A percentile compares a stretch with the other conserved stretches of the same genome.
Conservation (phyloP, 2,113 vertebrate species). For the Sinocyclocheilus maitianheensis region DNA sequence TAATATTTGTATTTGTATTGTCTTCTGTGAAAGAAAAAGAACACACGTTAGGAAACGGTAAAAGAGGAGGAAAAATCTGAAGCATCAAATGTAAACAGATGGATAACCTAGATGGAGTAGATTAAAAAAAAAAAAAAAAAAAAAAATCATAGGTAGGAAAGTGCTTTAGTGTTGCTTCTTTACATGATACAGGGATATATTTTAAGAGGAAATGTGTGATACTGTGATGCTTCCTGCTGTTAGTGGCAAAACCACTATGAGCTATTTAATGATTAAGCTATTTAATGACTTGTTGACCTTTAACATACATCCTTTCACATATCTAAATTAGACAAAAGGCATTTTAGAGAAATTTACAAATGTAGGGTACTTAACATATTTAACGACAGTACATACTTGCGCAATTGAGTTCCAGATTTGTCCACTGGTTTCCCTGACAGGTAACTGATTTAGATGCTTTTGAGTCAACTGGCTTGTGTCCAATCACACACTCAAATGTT, state of each 20-base stretch:
- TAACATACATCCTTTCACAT: neutral
- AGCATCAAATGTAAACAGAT: neutral
- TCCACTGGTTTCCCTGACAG: conserved; percentile 48
- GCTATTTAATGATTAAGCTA: neutral
- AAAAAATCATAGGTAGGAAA: too few species aligned
- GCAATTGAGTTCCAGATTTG: neutral
- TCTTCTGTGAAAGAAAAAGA: neutral
- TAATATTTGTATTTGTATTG: too few species aligned
- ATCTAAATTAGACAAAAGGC: neutral
- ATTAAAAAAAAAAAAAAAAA: neutral
- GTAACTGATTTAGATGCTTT: neutral
- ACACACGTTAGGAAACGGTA: neutral
- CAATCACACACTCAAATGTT: conserved; percentile 20
- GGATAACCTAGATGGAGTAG: neutral
- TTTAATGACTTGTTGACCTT: neutral
- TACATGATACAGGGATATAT: neutral
- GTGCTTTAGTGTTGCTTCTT: neutral
- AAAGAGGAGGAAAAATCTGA: neutral
- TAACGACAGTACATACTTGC: conserved; percentile 47
- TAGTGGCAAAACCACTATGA: neutral
- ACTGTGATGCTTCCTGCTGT: neutral
- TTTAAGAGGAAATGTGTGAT: neutral
- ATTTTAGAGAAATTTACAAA: neutral
- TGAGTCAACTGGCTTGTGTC: neutral
- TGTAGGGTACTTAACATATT: neutral